Evolutionary conservation across 1,140 invertebrate genomes (phyloP), one percentile per base, ranked within the genome.

Genomic region (Metaphire vulgaris): DNA sequence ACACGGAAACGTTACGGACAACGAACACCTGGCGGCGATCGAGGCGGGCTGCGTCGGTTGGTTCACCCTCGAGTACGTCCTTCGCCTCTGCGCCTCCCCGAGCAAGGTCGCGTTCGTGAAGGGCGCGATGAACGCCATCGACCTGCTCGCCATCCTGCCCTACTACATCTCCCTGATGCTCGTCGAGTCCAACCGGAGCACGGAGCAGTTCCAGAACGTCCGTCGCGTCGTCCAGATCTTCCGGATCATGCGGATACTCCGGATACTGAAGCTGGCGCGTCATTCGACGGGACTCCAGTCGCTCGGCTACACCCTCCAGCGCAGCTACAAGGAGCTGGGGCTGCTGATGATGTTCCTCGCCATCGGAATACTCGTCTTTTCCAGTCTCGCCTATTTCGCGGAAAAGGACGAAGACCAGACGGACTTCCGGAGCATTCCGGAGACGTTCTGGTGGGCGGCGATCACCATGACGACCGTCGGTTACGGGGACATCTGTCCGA

Each of bases 41-140:
- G 97, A 99, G 88, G 96, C 96, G 76, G 94, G 99, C 80, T 99
- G 97, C 90, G 99, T 99, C 87, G 96, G 96, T 78, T 99, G 98
- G 96, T 99, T 99, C 89, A 99, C 97, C 68, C 89, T 99, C 82
- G 97, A 99, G 88, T 99, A 99, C 89, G 90, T 98, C 84, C 90
- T 99, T 81, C 91, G 97, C 21, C 81, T 85, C 64, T 29, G 78
- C 21, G 79, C 80, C 29, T 82, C 80, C 75, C 88, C 88, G n/a
- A 83, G 81, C 33, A 88, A 88, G 79, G 41, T 56, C 41, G 41
- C 21, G 6, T 56, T 56, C 41, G 6, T 56, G 6, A 56, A 56
- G 41, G 96, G 96, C 83, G 95, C 95, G 85, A 90, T 99, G 81
- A 99, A 99, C 88, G 91, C 99, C 79, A 99, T 99, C 87, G 97